Percentiles rank a stretch among this genome's conserved stretches.
phyloP scores from a whole-genome alignment of 2,797 vertebrate species.

The Lutjanus argentimaculatus region DNA sequence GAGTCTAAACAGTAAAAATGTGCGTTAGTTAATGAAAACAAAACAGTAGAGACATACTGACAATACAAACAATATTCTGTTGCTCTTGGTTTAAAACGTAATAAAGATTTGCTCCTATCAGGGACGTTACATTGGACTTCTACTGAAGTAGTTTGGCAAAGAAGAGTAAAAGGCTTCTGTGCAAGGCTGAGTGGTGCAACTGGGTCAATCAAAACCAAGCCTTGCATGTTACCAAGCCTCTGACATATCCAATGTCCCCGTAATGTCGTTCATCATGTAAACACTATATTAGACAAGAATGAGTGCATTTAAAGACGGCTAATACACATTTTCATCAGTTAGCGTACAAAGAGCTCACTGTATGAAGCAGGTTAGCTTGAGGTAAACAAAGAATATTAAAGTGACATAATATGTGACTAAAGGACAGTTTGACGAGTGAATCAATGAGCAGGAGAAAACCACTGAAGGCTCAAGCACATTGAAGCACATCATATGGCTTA shows the following conservation, averaged over 20 bases:
- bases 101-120: conserved; percentile 18
- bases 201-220: conserved; percentile 27
- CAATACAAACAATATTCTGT: conserved; percentile 14
- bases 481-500: conserved; percentile 39
- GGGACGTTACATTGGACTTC: conserved; percentile 16
- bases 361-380: conserved; percentile 25
- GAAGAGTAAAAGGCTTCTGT: conserved; percentile 60
- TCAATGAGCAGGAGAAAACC: conserved; percentile 24
- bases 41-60: conserved; percentile 1
- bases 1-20: conserved; percentile 18
- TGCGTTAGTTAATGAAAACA: conserved; percentile 24
- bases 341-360: conserved; percentile 13
- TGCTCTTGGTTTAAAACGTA: conserved; percentile 15
- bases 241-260: background rate
- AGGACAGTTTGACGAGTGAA: conserved; percentile 3
- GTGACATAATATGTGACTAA: conserved; percentile 28
- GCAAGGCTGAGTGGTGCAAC: conserved; percentile 55
- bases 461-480: conserved; percentile 7
- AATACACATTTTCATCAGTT: background rate
- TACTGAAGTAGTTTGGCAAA: conserved; percentile 58
- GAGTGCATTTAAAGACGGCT: conserved; percentile 21
- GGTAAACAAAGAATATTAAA: conserved; percentile 48
- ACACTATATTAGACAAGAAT: conserved; percentile 37
- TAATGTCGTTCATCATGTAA: conserved; percentile 30
- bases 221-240: conserved; percentile 17